Evolutionary conservation across 1,140 invertebrate genomes (phyloP).

Genomic region (Bursaphelenchus mucronatus): DNA sequence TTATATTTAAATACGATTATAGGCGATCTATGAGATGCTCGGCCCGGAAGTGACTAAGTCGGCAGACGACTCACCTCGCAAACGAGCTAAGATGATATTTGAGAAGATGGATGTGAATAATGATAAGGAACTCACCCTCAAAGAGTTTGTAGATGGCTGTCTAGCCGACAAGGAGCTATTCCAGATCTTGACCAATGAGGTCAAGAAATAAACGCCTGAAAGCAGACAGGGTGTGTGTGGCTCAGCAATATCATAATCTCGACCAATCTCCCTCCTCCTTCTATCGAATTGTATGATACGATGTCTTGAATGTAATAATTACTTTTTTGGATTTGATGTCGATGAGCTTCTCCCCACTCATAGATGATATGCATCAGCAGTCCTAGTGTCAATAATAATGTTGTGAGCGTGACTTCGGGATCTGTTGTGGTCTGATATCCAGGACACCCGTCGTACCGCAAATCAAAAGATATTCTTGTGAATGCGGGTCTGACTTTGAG

Average conservation of each 20-base stretch:
- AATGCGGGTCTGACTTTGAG: too few relatives aligned
- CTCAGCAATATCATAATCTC: slow-evolving; percentile 23
- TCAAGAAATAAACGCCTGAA: slow-evolving; percentile 30
- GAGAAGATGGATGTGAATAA: slow-evolving; percentile 98
- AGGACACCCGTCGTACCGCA: too few relatives aligned
- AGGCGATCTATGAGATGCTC: slow-evolving; percentile 87
- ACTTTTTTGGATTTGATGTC: too few relatives aligned
- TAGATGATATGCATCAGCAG: too few relatives aligned
- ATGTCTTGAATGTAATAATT: too few relatives aligned
- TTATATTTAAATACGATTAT: slow-evolving; percentile 48
- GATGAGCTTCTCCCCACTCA: too few relatives aligned
- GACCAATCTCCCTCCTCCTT: slow-evolving; percentile 13
- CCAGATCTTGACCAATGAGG: slow-evolving; percentile 60
- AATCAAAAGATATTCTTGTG: too few relatives aligned
- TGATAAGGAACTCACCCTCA: slow-evolving; percentile 92
- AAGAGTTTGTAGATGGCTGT: slow-evolving; percentile 97
- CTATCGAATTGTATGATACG: not conserved
- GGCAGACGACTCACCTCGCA: slow-evolving; percentile 71
- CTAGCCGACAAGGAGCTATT: slow-evolving; percentile 75
- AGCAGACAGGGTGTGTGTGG: slow-evolving; percentile 12
- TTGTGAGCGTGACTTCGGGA: too few relatives aligned
- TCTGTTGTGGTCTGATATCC: too few relatives aligned
- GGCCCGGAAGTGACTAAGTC: slow-evolving; percentile 83
- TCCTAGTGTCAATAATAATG: too few relatives aligned
- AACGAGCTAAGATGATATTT: slow-evolving; percentile 95